phyloP scores from a whole-genome alignment of 1,140 invertebrate genomes.

The Listronotus oregonensis region DNA sequence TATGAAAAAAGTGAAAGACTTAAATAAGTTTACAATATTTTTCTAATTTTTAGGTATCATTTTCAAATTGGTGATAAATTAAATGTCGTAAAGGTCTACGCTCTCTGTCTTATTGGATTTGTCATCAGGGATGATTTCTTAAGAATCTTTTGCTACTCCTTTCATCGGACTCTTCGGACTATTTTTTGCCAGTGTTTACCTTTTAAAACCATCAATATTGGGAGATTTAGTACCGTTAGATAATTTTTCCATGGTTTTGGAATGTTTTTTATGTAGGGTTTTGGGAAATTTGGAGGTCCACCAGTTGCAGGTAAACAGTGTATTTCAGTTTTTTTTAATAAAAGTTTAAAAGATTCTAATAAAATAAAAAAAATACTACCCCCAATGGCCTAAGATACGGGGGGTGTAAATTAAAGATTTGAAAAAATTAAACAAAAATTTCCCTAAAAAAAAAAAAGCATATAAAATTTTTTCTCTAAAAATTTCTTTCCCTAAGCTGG shows the following conservation, averaged over 20 bases:
- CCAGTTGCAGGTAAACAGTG: constrained; percentile 61
- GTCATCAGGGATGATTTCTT: constrained; percentile 73
- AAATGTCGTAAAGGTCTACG: constrained; percentile 80
- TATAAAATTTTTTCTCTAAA: no score
- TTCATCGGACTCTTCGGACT: constrained; percentile 75
- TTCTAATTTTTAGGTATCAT: constrained; percentile 66
- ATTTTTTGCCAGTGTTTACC: constrained; percentile 84
- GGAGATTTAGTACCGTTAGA: constrained; percentile 80
- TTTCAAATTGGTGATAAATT: constrained; percentile 91
- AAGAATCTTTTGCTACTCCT: constrained; percentile 62
- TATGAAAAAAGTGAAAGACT: no score
- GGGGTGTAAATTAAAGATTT: no score
- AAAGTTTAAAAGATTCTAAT: no score
- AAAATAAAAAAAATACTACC: no score
- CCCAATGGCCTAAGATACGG: no score
- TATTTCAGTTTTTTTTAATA: no score
- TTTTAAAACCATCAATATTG: constrained; percentile 84
- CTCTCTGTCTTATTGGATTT: constrained; percentile 75
- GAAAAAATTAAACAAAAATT: no score
- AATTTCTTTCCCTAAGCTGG: no score
- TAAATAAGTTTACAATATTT: no score
- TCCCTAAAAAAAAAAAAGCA: no score
- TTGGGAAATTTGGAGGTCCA: constrained; percentile 66
- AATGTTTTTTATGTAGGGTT: constrained; percentile 85
- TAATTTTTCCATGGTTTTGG: constrained; percentile 86